These are phyloP conservation scores for Parapristionchus giblindavisi DNA, from an alignment of 2,888 invertebrate species.

Conservation along the genomic window DNA sequence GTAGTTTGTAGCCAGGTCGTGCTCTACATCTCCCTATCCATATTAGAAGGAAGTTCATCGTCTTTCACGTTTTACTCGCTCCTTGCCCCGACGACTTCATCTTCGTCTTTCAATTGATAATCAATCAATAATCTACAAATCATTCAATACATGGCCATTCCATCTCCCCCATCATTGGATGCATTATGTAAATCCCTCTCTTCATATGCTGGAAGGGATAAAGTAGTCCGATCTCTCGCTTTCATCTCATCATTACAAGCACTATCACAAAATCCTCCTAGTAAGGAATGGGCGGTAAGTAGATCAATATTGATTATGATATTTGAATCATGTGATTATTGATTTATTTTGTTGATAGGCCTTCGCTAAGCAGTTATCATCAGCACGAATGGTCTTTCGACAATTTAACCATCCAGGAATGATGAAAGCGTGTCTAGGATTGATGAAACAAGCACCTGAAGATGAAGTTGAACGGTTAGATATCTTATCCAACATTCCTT, in stretches of 20 bases:
- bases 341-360: too few relatives aligned
- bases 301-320: too few relatives aligned
- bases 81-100: background rate
- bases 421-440: slow-evolving; percentile 52
- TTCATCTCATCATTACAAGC: slow-evolving; percentile 51
- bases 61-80: too few relatives aligned
- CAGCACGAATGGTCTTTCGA: slow-evolving; percentile 42
- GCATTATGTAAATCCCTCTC: slow-evolving; percentile 45
- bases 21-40: slow-evolving; percentile 7
- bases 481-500: background rate
- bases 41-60: too few relatives aligned
- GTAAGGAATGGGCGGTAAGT: slow-evolving; percentile 39
- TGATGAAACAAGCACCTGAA: slow-evolving; percentile 31
- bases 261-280: slow-evolving; percentile 13
- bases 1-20: slow-evolving; percentile 30
- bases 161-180: slow-evolving; percentile 41
- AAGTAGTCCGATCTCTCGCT: slow-evolving; percentile 54
- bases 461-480: slow-evolving; percentile 26
- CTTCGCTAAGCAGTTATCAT: slow-evolving; percentile 38
- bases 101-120: background rate
- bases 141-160: background rate
- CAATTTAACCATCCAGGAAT: slow-evolving; percentile 62
- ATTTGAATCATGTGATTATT: too few relatives aligned
- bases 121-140: background rate
- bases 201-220: slow-evolving; percentile 56